A percentile compares a stretch with the other conserved stretches of the same genome.
Conservation (phyloP, 2,888 invertebrate genomes). For the Rotaria magnacalcarata region DNA sequence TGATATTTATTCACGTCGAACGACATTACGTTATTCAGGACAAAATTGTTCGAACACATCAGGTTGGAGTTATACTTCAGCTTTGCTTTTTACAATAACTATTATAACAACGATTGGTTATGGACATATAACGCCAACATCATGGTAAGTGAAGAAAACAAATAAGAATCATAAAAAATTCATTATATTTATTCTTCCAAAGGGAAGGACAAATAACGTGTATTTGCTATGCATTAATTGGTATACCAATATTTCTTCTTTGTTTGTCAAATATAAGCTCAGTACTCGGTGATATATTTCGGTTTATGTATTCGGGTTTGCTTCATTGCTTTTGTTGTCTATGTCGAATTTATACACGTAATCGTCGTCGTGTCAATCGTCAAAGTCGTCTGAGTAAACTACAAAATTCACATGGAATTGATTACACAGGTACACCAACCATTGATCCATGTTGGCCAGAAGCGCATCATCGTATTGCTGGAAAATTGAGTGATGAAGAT, state of each 20-base stretch:
- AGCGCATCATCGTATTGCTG: background rate
- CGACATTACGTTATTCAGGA: slow-evolving; percentile 33
- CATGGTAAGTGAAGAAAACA: slow-evolving; percentile 12
- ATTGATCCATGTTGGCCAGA: background rate
- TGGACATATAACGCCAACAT: slow-evolving; percentile 42
- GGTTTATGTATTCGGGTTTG: slow-evolving; percentile 12
- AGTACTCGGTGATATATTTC: slow-evolving; percentile 40
- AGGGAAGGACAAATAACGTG: slow-evolving; percentile 46
- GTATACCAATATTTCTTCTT: slow-evolving; percentile 45
- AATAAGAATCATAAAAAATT: background rate
- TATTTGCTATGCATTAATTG: slow-evolving; percentile 45
- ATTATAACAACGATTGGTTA: slow-evolving; percentile 56
- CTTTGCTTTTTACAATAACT: slow-evolving; percentile 57
- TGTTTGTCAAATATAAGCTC: slow-evolving; percentile 43
- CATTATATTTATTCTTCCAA: too few relatives aligned
- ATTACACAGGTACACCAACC: background rate
- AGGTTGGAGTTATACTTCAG: slow-evolving; percentile 57
- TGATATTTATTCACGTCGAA: slow-evolving; percentile 19
- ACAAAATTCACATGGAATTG: background rate
- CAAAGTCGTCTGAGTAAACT: background rate
- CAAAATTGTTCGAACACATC: slow-evolving; percentile 52
- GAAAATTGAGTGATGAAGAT: slow-evolving; percentile 35
- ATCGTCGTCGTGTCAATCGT: background rate
- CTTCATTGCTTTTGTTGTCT: background rate
- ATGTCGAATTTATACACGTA: background rate